Evolutionary conservation across 2,888 invertebrate species (phyloP).

Genomic region (Coenonympha arcania): DNA sequence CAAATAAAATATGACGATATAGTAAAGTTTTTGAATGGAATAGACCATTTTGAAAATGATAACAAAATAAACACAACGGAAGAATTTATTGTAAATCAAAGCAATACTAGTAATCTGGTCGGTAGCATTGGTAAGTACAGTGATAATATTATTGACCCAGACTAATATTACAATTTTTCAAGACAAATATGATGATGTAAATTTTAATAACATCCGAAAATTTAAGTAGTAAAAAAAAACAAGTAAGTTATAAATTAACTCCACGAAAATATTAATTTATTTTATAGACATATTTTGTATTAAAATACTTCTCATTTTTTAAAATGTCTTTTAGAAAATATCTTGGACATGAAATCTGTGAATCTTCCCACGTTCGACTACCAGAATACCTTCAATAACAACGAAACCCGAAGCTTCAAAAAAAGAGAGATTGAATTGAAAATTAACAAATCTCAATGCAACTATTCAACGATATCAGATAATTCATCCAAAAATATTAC

Average conservation of each 20-base stretch:
- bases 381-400: neutral
- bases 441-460: neutral
- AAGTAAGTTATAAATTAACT: neutral
- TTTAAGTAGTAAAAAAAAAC: neutral
- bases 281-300: too few relatives aligned
- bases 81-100: neutral
- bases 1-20: conserved; percentile 31
- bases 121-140: neutral
- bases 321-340: too few relatives aligned
- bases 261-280: too few relatives aligned
- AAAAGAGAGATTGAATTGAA: conserved; percentile 8
- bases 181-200: neutral
- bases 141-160: neutral
- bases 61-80: neutral
- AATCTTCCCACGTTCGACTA: neutral
- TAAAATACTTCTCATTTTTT: too few relatives aligned
- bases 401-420: neutral
- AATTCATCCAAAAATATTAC: neutral
- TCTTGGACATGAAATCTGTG: neutral
- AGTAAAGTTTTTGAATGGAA: conserved; percentile 38
- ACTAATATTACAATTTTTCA: neutral
- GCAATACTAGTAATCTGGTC: neutral
- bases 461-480: neutral
- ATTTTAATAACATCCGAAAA: neutral
- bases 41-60: conserved; percentile 18